phyloP scores from a whole-genome alignment of 2,888 invertebrate species.

The Glyphotaelius pellucidus region DNA sequence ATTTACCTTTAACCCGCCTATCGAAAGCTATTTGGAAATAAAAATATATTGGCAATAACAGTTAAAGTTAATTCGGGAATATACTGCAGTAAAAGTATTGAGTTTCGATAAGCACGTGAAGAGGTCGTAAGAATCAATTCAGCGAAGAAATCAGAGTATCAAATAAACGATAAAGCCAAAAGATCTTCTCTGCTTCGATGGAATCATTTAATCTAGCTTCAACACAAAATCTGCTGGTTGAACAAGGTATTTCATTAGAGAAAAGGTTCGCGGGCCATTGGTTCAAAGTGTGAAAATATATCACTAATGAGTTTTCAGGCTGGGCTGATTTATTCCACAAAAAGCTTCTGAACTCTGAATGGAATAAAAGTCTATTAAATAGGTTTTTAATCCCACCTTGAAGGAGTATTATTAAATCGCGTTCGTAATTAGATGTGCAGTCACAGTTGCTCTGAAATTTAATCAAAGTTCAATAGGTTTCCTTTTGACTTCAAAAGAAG shows the following conservation, averaged over 20 bases:
- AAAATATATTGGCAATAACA: background rate
- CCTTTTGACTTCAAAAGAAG: slow-evolving; percentile 34
- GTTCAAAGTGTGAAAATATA: background rate
- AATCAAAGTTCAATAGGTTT: slow-evolving; percentile 12
- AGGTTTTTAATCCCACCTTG: background rate
- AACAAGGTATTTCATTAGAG: background rate
- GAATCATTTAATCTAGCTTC: background rate
- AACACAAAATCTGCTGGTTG: background rate
- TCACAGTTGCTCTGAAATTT: background rate
- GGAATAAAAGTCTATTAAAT: background rate
- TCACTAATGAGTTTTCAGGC: background rate
- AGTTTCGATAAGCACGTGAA: background rate
- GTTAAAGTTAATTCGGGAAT: background rate
- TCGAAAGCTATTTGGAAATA: background rate
- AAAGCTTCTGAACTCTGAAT: background rate
- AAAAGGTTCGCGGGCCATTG: background rate
- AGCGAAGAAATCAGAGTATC: background rate
- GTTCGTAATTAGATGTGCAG: slow-evolving; percentile 5
- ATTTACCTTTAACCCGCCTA: background rate
- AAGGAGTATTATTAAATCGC: background rate
- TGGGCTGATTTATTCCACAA: background rate
- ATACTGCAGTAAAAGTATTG: background rate
- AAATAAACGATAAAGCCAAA: background rate
- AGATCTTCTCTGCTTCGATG: background rate
- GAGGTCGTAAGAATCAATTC: background rate